Conservation (phyloP, 2,888 invertebrate genomes). For the Diaperis boleti region DNA sequence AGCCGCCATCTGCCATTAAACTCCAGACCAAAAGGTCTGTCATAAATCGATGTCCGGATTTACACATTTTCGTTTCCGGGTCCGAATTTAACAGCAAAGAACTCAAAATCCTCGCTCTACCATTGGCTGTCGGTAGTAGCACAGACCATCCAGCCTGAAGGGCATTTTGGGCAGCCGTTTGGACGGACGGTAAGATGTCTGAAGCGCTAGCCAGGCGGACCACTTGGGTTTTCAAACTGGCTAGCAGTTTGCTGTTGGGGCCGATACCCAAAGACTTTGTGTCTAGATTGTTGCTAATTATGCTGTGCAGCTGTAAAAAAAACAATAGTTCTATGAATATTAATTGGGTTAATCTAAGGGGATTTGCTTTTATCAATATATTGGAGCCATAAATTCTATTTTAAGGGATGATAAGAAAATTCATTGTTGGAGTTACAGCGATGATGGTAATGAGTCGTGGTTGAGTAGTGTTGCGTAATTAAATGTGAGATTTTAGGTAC, state of each 20-base stretch:
- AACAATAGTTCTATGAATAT: too few relatives aligned
- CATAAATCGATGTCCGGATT: conserved; percentile 92
- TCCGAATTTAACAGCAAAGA: conserved; percentile 79
- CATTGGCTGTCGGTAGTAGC: conserved; percentile 90
- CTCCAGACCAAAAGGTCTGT: conserved; percentile 91
- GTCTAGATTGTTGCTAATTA: conserved; percentile 77
- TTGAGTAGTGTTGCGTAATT: too few relatives aligned
- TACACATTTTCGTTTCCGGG: conserved; percentile 69
- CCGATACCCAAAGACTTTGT: conserved; percentile 76
- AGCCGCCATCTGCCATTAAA: conserved; percentile 91
- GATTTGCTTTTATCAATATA: too few relatives aligned
- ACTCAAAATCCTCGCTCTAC: conserved; percentile 89
- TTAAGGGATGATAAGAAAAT: too few relatives aligned
- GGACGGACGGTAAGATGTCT: conserved; percentile 79
- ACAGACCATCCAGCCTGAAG: conserved; percentile 89
- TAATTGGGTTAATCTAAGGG: too few relatives aligned
- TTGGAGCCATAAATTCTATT: too few relatives aligned
- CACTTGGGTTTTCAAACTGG: conserved; percentile 79
- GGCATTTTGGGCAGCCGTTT: conserved; percentile 75
- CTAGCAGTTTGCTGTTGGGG: conserved; percentile 74
- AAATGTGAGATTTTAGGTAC: too few relatives aligned
- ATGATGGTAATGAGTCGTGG: too few relatives aligned
- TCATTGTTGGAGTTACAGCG: too few relatives aligned
- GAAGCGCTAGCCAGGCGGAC: conserved; percentile 82
- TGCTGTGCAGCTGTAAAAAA: conserved; percentile 74